phyloP scores from a whole-genome alignment of 1,140 invertebrate species.

The Pararge aegeria region DNA sequence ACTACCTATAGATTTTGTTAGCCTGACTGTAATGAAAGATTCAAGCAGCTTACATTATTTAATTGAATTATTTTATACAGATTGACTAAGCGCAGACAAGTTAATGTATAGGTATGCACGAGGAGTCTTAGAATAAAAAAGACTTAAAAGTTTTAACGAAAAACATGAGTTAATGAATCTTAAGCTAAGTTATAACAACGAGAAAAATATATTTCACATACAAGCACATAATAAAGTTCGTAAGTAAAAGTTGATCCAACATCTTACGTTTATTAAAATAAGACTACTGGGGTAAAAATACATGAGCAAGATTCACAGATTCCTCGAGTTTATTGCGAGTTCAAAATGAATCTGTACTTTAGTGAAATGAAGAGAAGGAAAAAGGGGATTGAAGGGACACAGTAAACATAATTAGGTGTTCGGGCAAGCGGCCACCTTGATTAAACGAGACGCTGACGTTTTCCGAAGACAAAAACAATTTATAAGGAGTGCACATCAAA shows the following conservation, averaged over 20 bases:
- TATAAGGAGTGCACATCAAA: slow-evolving; percentile 16
- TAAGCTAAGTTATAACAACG: no score
- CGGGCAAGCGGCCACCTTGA: slow-evolving; percentile 42
- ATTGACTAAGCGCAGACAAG: no score
- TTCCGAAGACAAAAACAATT: slow-evolving; percentile 37
- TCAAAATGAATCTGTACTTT: slow-evolving; percentile 38
- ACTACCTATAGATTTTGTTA: slow-evolving; percentile 22
- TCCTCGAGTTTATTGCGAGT: slow-evolving; percentile 38
- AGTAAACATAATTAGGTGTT: slow-evolving; percentile 59
- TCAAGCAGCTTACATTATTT: not conserved
- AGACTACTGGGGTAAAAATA: slow-evolving; percentile 25
- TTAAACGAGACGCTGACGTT: slow-evolving; percentile 50
- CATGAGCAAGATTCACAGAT: slow-evolving; percentile 32
- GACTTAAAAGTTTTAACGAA: no score
- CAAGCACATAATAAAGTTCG: slow-evolving; percentile 13
- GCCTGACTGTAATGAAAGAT: not conserved
- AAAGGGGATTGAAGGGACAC: slow-evolving; percentile 39
- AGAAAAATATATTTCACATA: no score
- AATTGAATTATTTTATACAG: no score
- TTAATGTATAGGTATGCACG: no score
- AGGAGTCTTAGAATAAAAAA: no score
- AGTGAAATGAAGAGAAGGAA: slow-evolving; percentile 30
- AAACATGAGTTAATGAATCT: no score
- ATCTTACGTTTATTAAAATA: slow-evolving; percentile 22
- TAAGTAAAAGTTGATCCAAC: slow-evolving; percentile 11